Evolutionary conservation across 2,888 invertebrate species (phyloP), one percentile per base, ranked within the genome.

Genomic region (Kryphioiulus occultus): DNA sequence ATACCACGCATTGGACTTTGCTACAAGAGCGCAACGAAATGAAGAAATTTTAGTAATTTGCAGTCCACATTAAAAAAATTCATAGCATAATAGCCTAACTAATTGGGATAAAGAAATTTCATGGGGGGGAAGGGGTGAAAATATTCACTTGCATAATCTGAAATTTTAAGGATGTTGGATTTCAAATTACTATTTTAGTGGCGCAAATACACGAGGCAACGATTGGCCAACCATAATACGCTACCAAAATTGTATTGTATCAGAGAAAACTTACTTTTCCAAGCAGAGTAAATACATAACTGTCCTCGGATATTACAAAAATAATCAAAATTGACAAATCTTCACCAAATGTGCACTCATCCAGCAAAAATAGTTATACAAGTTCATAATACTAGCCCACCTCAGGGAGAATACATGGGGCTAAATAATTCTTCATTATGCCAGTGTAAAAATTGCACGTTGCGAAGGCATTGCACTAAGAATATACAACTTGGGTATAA

Each of bases 1-100:
- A 90, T 90, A 35, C 89, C 89, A 83, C 89, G 88, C 68, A 89
- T 53, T 5, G 87, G 88, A 86, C 86, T 88, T 83, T 85, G 47
- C 85, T 44, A 47, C 10, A 87, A 44, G 17, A 17, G 78, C 30
- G 78, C 78, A 78, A 78, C 15, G 78, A 78, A 78, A 78, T 68
- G 22, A 68, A 68, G 59, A 22, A 35, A 68, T 78, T 78, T 78
- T 3, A 78, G 35, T 0, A 78, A 86, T 47, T 85, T 85, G 22
- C 35, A 86, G 86, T 19, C 19, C 26, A 86, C 26, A 39, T 19
- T 17, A 59, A 86, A 19, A 35, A 15, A 30, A 68, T 68, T n/a
- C n/a, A n/a, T n/a, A n/a, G n/a, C n/a, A 35, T 35, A 35, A 35
- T 10, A 30, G 22, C 10, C 12, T 17, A 32, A 86, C 26, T 44